These are phyloP conservation scores for Heliocidaris tuberculata DNA, from an alignment of 35 echinoderm and acorn worm species.

Conservation along the genomic window DNA sequence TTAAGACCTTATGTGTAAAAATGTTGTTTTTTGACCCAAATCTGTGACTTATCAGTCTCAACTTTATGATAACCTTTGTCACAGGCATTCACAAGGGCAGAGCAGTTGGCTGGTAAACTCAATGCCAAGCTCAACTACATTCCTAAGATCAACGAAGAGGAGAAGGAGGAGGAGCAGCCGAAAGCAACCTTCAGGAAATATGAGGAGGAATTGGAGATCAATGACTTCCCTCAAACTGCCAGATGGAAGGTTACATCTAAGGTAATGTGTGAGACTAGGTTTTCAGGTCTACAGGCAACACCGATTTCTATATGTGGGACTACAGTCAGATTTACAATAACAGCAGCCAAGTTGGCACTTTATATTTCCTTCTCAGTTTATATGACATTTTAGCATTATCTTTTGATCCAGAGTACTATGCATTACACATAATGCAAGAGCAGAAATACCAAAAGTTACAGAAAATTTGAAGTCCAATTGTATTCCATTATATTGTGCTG, in stretches of 20 bases:
- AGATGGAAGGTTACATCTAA: slow-evolving; percentile 99
- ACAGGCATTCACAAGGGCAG: slow-evolving; percentile 76
- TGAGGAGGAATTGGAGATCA: slow-evolving; percentile 94
- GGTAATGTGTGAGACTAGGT: slow-evolving; percentile 57
- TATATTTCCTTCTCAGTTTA: background rate
- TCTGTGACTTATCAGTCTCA: background rate
- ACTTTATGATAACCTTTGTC: background rate
- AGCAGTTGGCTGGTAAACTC: slow-evolving; percentile 86
- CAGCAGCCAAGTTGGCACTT: background rate
- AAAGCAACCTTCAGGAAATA: slow-evolving; percentile 81
- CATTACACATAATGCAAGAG: too few relatives aligned
- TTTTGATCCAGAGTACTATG: too few relatives aligned
- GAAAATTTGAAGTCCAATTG: too few relatives aligned
- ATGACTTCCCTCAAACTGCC: slow-evolving; percentile 97
- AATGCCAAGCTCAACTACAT: slow-evolving; percentile 98
- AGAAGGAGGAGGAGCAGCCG: slow-evolving; percentile 60
- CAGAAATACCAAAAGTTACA: too few relatives aligned
- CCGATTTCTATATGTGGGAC: background rate
- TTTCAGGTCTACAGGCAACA: background rate
- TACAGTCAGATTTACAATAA: background rate
- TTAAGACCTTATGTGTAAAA: background rate
- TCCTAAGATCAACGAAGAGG: slow-evolving; percentile 70
- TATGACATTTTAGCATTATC: too few relatives aligned
- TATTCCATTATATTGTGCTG: too few relatives aligned
- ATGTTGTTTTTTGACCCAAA: background rate